Conservation (phyloP, 2,888 invertebrate species). For the Geotrupes spiniger region DNA sequence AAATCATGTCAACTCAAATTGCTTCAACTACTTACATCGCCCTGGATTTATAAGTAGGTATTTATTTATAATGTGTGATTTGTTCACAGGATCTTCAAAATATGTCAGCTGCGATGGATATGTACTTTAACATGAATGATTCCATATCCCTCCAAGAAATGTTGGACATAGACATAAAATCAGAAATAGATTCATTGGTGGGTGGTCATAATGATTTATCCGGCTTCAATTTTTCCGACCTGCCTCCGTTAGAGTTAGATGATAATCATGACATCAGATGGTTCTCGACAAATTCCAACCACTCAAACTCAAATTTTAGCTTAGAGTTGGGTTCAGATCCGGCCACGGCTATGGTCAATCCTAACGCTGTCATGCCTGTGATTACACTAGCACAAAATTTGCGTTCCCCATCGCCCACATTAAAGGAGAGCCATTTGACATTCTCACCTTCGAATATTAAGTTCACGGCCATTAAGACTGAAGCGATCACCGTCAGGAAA, state of each 20-base stretch:
- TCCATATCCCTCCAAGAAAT: conserved; percentile 79
- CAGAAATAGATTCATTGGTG: conserved; percentile 78
- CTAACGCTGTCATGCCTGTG: conserved; percentile 85
- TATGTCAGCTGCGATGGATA: conserved; percentile 53
- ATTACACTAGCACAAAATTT: conserved; percentile 53
- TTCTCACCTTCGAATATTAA: conserved; percentile 70
- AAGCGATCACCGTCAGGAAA: conserved; percentile 60
- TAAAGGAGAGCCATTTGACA: conserved; percentile 68
- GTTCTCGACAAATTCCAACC: conserved; percentile 53
- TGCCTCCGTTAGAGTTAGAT: conserved; percentile 66
- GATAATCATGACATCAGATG: conserved; percentile 62
- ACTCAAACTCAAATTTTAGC: conserved; percentile 64
- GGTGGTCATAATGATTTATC: conserved; percentile 67
- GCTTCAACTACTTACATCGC: no score
- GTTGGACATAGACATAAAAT: conserved; percentile 86
- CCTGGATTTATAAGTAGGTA: no score
- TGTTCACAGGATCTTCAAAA: conserved; percentile 15
- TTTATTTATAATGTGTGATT: conserved; percentile 1
- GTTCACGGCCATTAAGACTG: conserved; percentile 56
- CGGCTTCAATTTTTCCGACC: conserved; percentile 61
- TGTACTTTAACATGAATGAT: conserved; percentile 53
- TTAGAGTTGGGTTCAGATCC: conserved; percentile 69
- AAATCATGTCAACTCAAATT: no score
- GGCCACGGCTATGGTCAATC: conserved; percentile 79
- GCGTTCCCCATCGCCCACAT: conserved; percentile 61